Evolutionary conservation across 2,888 invertebrate genomes (phyloP), one percentile per base, ranked within the genome.

Genomic region (Micoletzkya japonica): DNA sequence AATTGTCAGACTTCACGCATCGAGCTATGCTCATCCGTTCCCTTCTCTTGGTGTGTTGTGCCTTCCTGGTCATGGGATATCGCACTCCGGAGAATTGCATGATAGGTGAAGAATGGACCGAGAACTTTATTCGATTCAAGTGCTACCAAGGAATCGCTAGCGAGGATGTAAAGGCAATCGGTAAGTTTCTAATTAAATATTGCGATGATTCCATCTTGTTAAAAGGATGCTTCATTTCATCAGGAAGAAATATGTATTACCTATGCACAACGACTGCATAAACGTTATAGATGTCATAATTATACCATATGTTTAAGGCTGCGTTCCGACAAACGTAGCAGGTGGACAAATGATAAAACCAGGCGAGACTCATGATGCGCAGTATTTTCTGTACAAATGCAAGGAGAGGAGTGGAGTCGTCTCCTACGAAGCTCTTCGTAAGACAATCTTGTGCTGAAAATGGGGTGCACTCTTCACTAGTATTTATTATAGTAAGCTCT

Each of bases 371-470:
- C n/a, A n/a, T n/a, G n/a, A n/a, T n/a, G n/a, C n/a, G n/a, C n/a
- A n/a, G n/a, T n/a, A n/a, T n/a, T 2, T 54, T 54, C 54, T 10
- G 30, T 20, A 54, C 54, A 54, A 54, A 17, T 54, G 54, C 54
- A 28, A 3, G 17, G 10, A 28, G 26, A 54, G 26, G 2, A 30
- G 54, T 0, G 54, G 30, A 3, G 10, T 30, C 14, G 54, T 54
- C 14, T 10, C 54, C 28, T 54, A 54, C 28, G 10, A 54, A 4
- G 30, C 30, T 26, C 54, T 30, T 3, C 26, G 54, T 54, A 2
- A 3, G 49, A 6, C n/a, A 49, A 4, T 3, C n/a, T 49, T 49
- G n/a, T n/a, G n/a, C n/a, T n/a, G n/a, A n/a, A n/a, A n/a, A n/a
- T n/a, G n/a, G n/a, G n/a, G n/a, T n/a, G n/a, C n/a, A n/a, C n/a